These are phyloP conservation scores for Apamea anceps DNA, from an alignment of 2,888 invertebrate genomes.

Conservation along the genomic window DNA sequence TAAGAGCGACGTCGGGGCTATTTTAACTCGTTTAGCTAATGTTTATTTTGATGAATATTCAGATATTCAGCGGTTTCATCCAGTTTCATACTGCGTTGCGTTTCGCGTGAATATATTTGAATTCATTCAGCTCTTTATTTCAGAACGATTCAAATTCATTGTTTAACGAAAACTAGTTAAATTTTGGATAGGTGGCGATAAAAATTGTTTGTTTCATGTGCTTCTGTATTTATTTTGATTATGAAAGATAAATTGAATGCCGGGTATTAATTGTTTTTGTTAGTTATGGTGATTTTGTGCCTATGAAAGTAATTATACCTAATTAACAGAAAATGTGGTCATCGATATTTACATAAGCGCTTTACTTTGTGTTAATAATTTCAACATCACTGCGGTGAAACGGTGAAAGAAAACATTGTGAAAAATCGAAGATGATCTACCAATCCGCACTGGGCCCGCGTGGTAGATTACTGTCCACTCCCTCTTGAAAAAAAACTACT, in stretches of 20 bases:
- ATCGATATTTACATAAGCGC: too few relatives aligned
- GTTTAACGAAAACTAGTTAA: constrained; percentile 47
- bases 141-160: constrained; percentile 50
- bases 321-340: too few relatives aligned
- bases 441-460: too few relatives aligned
- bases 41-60: constrained; percentile 70
- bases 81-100: constrained; percentile 63
- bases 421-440: too few relatives aligned
- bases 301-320: too few relatives aligned
- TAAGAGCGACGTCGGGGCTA: constrained; percentile 19
- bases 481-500: too few relatives aligned
- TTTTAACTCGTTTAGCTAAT: constrained; percentile 49
- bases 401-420: too few relatives aligned
- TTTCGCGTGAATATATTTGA: constrained; percentile 68
- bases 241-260: not conserved
- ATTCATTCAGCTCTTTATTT: constrained; percentile 56
- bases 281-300: not conserved
- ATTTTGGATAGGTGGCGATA: not conserved
- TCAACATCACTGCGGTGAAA: too few relatives aligned
- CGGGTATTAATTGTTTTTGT: not conserved
- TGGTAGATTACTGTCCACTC: too few relatives aligned
- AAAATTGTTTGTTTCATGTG: constrained; percentile 3
- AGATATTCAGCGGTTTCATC: constrained; percentile 55
- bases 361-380: too few relatives aligned
- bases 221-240: constrained; percentile 14